Conservation (phyloP, 2,113 vertebrate species). For the Seriola quinqueradiata region DNA sequence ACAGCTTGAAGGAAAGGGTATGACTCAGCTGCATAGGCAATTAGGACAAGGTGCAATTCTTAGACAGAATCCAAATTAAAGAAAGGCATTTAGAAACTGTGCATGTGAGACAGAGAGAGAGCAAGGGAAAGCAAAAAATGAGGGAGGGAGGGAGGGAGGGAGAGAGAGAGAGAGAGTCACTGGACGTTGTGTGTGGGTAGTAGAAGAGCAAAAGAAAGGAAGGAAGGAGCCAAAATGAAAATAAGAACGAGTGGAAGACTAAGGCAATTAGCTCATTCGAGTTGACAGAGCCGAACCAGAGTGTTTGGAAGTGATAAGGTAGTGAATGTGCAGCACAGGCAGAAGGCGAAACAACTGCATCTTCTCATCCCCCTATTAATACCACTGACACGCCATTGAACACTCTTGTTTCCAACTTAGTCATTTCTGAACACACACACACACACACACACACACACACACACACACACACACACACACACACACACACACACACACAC, state of each 20-base stretch:
- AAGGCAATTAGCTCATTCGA: slow-evolving; percentile 77
- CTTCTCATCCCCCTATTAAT: slow-evolving; percentile 70
- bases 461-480: background rate
- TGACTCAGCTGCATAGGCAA: slow-evolving; percentile 67
- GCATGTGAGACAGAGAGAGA: slow-evolving; percentile 26
- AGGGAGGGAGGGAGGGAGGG: background rate
- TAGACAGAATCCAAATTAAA: slow-evolving; percentile 59
- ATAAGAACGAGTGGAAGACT: slow-evolving; percentile 66
- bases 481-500: background rate
- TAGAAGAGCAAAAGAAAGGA: slow-evolving; percentile 20
- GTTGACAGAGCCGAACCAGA: slow-evolving; percentile 71
- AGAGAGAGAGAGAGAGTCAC: slow-evolving; percentile 13
- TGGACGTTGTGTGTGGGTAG: slow-evolving; percentile 52
- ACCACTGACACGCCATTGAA: slow-evolving; percentile 63
- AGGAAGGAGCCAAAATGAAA: slow-evolving; percentile 56
- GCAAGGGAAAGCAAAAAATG: background rate
- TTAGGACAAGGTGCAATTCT: slow-evolving; percentile 69
- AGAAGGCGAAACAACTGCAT: slow-evolving; percentile 62
- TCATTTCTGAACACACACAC: slow-evolving; percentile 46
- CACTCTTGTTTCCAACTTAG: slow-evolving; percentile 64
- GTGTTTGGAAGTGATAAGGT: slow-evolving; percentile 78
- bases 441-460: background rate
- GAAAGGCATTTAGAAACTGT: slow-evolving; percentile 58
- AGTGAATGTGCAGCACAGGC: slow-evolving; percentile 57
- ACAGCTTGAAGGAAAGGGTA: slow-evolving; percentile 51